A percentile compares a stretch with the other conserved stretches of the same genome.
phyloP scores from a whole-genome alignment of 2,888 invertebrate species.

The Phrixothrix hirtus region DNA sequence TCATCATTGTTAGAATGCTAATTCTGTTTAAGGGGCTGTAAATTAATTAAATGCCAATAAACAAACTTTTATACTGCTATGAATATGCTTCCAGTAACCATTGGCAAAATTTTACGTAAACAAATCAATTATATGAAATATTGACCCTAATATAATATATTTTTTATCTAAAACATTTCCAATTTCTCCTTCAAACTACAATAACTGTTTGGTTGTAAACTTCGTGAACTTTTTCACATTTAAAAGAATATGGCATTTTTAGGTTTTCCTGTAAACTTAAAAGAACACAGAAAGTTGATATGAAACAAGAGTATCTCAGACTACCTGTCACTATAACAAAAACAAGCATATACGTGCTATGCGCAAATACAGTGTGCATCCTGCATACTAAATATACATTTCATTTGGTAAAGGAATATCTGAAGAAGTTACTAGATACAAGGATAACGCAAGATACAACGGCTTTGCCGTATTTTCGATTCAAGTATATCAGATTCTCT shows the following conservation, averaged over 20 bases:
- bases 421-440: slow-evolving; percentile 10
- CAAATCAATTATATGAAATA: too few species aligned
- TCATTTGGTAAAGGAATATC: slow-evolving; percentile 22
- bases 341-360: slow-evolving; percentile 24
- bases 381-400: slow-evolving; percentile 25
- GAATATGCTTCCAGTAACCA: too few species aligned
- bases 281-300: slow-evolving; percentile 22
- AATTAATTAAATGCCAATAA: too few species aligned
- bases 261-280: slow-evolving; percentile 5
- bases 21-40: too few species aligned
- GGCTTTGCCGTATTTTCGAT: slow-evolving; percentile 7
- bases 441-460: slow-evolving; percentile 3
- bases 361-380: slow-evolving; percentile 24
- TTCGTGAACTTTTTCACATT: slow-evolving; percentile 17
- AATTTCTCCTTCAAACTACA: slow-evolving; percentile 7
- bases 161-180: slow-evolving; percentile 7
- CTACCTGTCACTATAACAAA: slow-evolving; percentile 26
- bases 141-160: too few species aligned
- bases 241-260: slow-evolving; percentile 20
- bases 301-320: slow-evolving; percentile 19
- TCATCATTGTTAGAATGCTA: too few species aligned
- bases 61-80: too few species aligned
- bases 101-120: too few species aligned
- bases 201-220: slow-evolving; percentile 14
- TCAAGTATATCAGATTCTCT: slow-evolving; percentile 9